These are phyloP conservation scores for Timema cristinae DNA, from an alignment of 2,888 invertebrate species.

Conservation along the genomic window DNA sequence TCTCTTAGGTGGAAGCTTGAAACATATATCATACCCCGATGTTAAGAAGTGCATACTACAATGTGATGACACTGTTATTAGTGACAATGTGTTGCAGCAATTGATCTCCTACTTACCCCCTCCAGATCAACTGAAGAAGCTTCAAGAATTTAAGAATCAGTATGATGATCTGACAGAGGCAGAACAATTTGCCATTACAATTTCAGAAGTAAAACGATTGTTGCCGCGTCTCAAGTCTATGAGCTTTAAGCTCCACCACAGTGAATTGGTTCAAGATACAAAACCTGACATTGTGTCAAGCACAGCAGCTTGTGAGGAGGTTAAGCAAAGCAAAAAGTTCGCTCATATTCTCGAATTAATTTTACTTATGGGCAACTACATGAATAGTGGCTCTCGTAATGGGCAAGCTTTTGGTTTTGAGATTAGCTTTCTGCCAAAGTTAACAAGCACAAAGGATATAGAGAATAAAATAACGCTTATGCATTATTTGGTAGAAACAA, in stretches of 20 bases:
- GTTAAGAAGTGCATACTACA: conserved; percentile 76
- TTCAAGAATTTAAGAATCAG: conserved; percentile 73
- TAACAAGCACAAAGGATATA: conserved; percentile 85
- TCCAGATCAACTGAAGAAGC: conserved; percentile 80
- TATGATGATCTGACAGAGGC: conserved; percentile 84
- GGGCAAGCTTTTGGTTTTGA: conserved; percentile 95
- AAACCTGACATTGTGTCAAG: conserved; percentile 94
- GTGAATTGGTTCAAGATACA: conserved; percentile 80
- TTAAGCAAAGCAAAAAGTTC: conserved; percentile 84
- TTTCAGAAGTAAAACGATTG: conserved; percentile 84
- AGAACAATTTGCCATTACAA: conserved; percentile 91
- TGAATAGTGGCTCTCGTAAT: conserved; percentile 93
- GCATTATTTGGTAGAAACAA: conserved; percentile 84
- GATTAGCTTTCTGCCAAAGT: conserved; percentile 92
- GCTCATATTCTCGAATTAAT: conserved; percentile 85
- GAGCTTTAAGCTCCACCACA: conserved; percentile 82
- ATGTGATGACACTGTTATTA: conserved; percentile 82
- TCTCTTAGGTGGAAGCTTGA: conserved; percentile 76
- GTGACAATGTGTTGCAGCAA: conserved; percentile 83
- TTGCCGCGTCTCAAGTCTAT: conserved; percentile 82
- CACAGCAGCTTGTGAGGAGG: conserved; percentile 93
- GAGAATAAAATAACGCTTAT: conserved; percentile 90
- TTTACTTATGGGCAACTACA: conserved; percentile 88
- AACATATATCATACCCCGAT: conserved; percentile 77
- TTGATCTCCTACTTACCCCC: conserved; percentile 89